Conservation (phyloP, 1,140 invertebrate genomes). For the Geopemphigus sp. region DNA sequence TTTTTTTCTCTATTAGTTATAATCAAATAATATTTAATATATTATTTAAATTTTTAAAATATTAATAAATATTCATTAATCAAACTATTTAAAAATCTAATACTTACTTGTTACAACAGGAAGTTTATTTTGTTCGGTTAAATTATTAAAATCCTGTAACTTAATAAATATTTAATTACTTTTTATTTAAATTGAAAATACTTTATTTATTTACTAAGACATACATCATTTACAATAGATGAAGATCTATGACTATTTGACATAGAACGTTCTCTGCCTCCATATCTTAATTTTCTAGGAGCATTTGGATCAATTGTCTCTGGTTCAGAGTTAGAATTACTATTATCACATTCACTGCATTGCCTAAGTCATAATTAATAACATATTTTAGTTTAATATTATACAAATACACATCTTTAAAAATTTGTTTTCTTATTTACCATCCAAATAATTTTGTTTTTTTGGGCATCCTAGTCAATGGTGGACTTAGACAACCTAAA, state of each 20-base stretch:
- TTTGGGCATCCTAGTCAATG: conserved; percentile 86
- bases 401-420: neutral
- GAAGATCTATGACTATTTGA: conserved; percentile 29
- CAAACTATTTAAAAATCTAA: neutral
- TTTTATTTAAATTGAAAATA: neutral
- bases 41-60: neutral
- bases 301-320: conserved; percentile 74
- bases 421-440: conserved; percentile 60
- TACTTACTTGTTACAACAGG: neutral
- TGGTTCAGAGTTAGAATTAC: conserved; percentile 70
- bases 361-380: conserved; percentile 61
- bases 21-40: neutral
- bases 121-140: conserved; percentile 18
- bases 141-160: conserved; percentile 2
- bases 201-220: neutral
- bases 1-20: conserved; percentile 40
- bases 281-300: conserved; percentile 64
- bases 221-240: conserved; percentile 35
- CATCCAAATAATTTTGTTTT: conserved; percentile 92
- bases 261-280: conserved; percentile 48
- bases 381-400: conserved; percentile 13
- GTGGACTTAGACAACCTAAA: conserved; percentile 87
- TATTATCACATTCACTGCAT: conserved; percentile 86
- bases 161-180: neutral
- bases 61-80: neutral